phyloP scores from a whole-genome alignment of 1,140 invertebrate genomes.

The Pomacea maculata region DNA sequence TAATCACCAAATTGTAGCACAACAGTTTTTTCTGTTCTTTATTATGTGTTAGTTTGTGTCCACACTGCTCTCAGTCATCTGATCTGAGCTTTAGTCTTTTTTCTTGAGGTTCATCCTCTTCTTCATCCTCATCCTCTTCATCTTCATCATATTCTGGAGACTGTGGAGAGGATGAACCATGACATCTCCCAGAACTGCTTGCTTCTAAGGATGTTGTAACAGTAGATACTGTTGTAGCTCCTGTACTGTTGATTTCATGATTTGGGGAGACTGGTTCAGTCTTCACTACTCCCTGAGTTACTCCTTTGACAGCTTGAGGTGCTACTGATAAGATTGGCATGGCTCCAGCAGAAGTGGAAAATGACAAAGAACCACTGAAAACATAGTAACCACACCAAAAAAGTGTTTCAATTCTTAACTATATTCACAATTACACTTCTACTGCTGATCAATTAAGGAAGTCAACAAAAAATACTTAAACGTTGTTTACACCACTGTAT shows the following conservation, averaged over 20 bases:
- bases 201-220: too few species aligned
- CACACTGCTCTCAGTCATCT: constrained; percentile 23
- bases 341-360: constrained; percentile 7
- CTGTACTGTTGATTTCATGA: constrained; percentile 7
- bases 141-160: constrained; percentile 14
- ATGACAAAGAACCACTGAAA: constrained; percentile 24
- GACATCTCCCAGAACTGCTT: background rate
- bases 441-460: too few species aligned
- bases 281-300: constrained; percentile 26
- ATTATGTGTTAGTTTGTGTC: too few species aligned
- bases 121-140: constrained; percentile 26
- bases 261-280: constrained; percentile 38
- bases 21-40: too few species aligned
- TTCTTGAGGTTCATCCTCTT: constrained; percentile 34
- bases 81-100: constrained; percentile 33
- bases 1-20: too few species aligned
- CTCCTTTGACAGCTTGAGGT: background rate
- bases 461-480: too few species aligned
- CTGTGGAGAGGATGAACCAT: constrained; percentile 11
- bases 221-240: background rate
- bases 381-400: background rate
- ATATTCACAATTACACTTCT: too few species aligned
- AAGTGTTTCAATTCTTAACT: too few species aligned
- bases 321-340: constrained; percentile 27
- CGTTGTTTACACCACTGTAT: too few species aligned